Percentiles rank a stretch among this genome's conserved stretches.
Conservation (phyloP, 2,888 invertebrate species). For the Oegoconia quadripuncta region DNA sequence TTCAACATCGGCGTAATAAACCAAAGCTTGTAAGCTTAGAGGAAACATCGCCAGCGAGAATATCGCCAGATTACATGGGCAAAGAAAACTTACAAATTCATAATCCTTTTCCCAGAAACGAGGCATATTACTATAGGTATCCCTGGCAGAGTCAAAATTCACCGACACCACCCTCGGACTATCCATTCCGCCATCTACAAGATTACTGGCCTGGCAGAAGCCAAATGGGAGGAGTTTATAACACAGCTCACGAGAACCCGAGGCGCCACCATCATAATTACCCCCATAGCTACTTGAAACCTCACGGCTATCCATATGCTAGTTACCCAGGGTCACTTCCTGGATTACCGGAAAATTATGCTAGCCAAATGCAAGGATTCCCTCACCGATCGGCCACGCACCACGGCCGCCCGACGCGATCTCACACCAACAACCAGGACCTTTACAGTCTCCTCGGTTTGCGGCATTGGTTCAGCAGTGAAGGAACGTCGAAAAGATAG, state of each 20-base stretch:
- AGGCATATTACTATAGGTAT: constrained; percentile 52
- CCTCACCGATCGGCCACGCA: constrained; percentile 44
- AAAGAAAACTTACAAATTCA: constrained; percentile 1
- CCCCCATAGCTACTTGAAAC: constrained; percentile 54
- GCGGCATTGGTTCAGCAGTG: constrained; percentile 72
- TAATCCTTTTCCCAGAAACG: neutral
- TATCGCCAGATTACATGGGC: neutral
- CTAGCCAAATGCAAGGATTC: constrained; percentile 48
- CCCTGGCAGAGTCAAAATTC: constrained; percentile 63
- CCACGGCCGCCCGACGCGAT: constrained; percentile 44
- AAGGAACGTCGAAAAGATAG: constrained; percentile 73
- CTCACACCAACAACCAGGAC: constrained; percentile 56
- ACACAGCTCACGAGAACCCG: constrained; percentile 57
- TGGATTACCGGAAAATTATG: constrained; percentile 43
- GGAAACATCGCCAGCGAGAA: constrained; percentile 17
- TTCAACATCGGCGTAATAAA: constrained; percentile 64
- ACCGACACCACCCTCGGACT: constrained; percentile 58
- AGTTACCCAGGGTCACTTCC: constrained; percentile 36
- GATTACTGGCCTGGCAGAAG: constrained; percentile 69
- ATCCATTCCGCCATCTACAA: constrained; percentile 67
- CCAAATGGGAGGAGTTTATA: constrained; percentile 62
- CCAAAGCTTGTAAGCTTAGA: constrained; percentile 43
- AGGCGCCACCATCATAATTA: constrained; percentile 69
- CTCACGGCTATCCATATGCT: constrained; percentile 44
- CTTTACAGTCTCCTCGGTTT: constrained; percentile 68